Percentiles rank a stretch among this genome's conserved stretches.
Conservation (phyloP, 2,888 invertebrate genomes). For the Orthonychiurus folsomi region DNA sequence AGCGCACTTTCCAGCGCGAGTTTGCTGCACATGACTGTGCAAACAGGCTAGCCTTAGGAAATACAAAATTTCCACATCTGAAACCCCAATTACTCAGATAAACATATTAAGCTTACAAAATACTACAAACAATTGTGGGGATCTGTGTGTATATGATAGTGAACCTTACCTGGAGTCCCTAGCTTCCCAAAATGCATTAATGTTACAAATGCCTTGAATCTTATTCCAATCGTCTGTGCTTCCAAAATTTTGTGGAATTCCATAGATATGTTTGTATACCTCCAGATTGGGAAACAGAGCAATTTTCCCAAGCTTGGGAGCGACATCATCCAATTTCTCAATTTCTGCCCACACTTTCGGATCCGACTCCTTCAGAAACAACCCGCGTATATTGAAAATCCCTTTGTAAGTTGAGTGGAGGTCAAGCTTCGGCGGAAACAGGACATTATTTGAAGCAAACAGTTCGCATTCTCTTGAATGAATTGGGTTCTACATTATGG, state of each 20-base stretch:
- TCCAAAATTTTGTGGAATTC: background rate
- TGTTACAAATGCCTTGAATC: background rate
- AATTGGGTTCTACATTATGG: background rate
- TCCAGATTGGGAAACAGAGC: background rate
- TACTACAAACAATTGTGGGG: no score
- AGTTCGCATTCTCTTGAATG: background rate
- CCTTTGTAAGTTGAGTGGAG: background rate
- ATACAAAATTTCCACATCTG: background rate
- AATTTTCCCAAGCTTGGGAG: background rate
- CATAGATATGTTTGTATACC: background rate
- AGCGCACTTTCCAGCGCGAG: background rate
- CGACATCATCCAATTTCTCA: background rate
- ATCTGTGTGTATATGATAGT: background rate
- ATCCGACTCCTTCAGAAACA: background rate
- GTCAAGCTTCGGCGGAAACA: background rate
- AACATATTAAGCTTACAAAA: background rate
- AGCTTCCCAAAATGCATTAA: background rate
- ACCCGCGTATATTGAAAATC: background rate
- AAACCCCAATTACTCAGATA: background rate
- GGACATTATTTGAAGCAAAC: background rate
- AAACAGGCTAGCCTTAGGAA: background rate
- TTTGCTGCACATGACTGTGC: background rate
- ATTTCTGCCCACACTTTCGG: background rate
- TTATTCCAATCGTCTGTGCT: background rate
- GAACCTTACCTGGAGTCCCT: background rate